phyloP scores from a whole-genome alignment of 2,888 invertebrate species.

The Andrena flavipes region DNA sequence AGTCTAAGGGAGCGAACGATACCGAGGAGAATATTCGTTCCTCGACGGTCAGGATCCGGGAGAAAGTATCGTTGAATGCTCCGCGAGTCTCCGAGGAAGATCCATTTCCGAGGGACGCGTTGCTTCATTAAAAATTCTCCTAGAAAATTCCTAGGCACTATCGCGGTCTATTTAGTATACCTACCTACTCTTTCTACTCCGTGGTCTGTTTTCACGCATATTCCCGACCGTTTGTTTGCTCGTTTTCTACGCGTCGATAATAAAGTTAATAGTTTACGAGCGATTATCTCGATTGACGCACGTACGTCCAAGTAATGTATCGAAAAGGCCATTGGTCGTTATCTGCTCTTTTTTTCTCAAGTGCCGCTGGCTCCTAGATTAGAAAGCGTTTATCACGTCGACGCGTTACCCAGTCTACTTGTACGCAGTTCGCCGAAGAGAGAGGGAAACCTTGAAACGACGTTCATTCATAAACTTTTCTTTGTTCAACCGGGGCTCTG shows the following conservation, averaged over 20 bases:
- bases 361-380: slow-evolving; percentile 40
- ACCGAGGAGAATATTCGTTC: slow-evolving; percentile 56
- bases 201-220: not conserved
- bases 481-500: not conserved
- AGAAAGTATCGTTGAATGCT: slow-evolving; percentile 68
- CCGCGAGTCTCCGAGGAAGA: slow-evolving; percentile 5
- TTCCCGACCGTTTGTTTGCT: not conserved
- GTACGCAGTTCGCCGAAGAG: slow-evolving; percentile 23
- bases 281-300: slow-evolving; percentile 25
- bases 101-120: not conserved
- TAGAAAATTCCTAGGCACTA: not conserved
- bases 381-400: slow-evolving; percentile 59
- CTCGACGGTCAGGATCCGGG: slow-evolving; percentile 65
- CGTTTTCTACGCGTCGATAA: slow-evolving; percentile 36
- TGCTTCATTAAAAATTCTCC: not conserved
- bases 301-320: slow-evolving; percentile 37
- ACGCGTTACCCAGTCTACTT: slow-evolving; percentile 10
- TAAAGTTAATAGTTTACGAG: slow-evolving; percentile 46
- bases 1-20: slow-evolving; percentile 53
- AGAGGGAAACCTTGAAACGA: slow-evolving; percentile 20
- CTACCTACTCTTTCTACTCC: too few relatives aligned
- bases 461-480: slow-evolving; percentile 47
- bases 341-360: slow-evolving; percentile 32
- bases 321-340: slow-evolving; percentile 48
- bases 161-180: not conserved